A percentile compares a stretch with the other conserved stretches of the same genome.
These are phyloP conservation scores for Engraulis encrasicolus DNA, from an alignment of 2,113 vertebrate species.

Conservation along the genomic window DNA sequence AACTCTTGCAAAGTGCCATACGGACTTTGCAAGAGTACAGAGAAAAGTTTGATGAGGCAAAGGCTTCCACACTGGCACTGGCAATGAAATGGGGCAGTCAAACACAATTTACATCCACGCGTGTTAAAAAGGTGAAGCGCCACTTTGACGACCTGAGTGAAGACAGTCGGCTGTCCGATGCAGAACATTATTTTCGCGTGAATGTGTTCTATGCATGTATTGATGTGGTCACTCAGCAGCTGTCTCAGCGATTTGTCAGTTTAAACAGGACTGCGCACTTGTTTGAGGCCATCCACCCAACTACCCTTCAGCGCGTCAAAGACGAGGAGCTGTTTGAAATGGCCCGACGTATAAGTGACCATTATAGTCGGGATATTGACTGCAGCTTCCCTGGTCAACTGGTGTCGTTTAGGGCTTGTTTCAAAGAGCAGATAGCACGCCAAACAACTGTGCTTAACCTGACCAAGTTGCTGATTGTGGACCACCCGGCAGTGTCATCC, in stretches of 20 bases:
- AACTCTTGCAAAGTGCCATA: neutral
- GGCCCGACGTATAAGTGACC: too few species aligned
- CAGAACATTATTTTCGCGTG: neutral
- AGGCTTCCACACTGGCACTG: neutral
- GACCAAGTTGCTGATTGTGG: neutral
- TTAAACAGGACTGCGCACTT: neutral
- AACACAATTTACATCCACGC: neutral
- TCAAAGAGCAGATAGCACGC: neutral
- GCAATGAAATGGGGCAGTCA: neutral
- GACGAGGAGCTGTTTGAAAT: neutral
- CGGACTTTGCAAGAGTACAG: neutral
- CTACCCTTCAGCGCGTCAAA: neutral
- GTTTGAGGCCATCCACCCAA: neutral
- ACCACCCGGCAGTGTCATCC: neutral
- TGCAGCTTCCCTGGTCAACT: neutral
- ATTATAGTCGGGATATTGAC: neutral
- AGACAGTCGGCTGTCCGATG: neutral
- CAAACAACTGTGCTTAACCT: neutral
- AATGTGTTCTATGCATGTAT: neutral
- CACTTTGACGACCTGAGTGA: constrained; percentile 16
- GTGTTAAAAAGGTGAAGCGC: neutral
- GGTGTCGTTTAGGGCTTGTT: neutral
- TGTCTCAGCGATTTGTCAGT: neutral
- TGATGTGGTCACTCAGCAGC: neutral
- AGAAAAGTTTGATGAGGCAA: neutral